Evolutionary conservation across 2,113 vertebrate genomes (phyloP), one percentile per base, ranked within the genome.

Genomic region (Notarius quadriscutis): DNA sequence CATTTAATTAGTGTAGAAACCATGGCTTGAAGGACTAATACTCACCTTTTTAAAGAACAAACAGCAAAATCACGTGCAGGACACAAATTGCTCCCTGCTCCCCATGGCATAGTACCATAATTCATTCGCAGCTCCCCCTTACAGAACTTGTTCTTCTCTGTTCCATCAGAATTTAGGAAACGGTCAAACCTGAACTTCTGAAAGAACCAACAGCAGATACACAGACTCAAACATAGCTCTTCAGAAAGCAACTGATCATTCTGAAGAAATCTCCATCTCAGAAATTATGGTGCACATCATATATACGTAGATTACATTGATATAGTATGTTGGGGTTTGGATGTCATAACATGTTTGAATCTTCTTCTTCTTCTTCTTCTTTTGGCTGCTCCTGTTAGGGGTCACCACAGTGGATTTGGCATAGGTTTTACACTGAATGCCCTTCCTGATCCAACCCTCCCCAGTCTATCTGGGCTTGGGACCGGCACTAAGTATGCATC

Each of bases 171-270:
- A 88, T 94, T 96, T 86, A 97, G 91, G 92, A 97, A 97, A 71
- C 96, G 93, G 82, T 96, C 88, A 10, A 95, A 96, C 85, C 94
- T 94, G 91, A 97, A 96, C 50, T 88, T 87, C 96, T 97, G 90
- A 84, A 86, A 87, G 62, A 15, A 41, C 1, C 50, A 15, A 71
- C 9, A 74, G 12, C 6, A 65, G 60, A 53, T 20, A 30, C 10
- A 57, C 1, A 27, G 12, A 58, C 65, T 84, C 8, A 69, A 15
- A 67, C 2, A 4, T 6, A 62, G 30, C 18, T 62, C 57, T 22
- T 81, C 18, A 62, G 18, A 58, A 81, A 62, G 18, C 55, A 20
- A 22, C 78, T 27, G 53, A 58, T 20, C 27, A 34, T 58, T 34
- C 27, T 41, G 8, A 81, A 60, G 9, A 41, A 60, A 57, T 11